Percentiles rank a stretch among this genome's conserved stretches.
phyloP scores from a whole-genome alignment of 2,888 invertebrate genomes.

The Macroteleia sp. region DNA sequence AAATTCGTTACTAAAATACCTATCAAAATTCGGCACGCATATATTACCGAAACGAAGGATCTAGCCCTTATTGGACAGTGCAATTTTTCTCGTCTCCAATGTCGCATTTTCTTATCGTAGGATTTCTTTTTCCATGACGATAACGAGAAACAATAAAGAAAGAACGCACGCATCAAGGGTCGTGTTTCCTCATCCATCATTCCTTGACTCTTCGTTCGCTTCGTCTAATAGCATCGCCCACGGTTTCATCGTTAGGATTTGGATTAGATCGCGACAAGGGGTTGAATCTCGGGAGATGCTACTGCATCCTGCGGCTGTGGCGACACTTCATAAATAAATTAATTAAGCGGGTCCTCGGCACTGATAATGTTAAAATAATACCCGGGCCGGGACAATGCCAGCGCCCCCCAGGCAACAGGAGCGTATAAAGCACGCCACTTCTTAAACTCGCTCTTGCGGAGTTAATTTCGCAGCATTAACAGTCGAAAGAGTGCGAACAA shows the following conservation, averaged over 20 bases:
- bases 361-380: slow-evolving; percentile 82
- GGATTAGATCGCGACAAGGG: slow-evolving; percentile 66
- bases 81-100: slow-evolving; percentile 13
- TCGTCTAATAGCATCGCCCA: slow-evolving; percentile 39
- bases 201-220: slow-evolving; percentile 58
- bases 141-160: slow-evolving; percentile 76
- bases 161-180: slow-evolving; percentile 76
- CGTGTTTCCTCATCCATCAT: slow-evolving; percentile 64
- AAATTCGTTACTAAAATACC: too few species aligned
- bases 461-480: slow-evolving; percentile 83
- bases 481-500: slow-evolving; percentile 83
- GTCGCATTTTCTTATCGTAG: slow-evolving; percentile 40
- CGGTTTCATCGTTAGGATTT: slow-evolving; percentile 33
- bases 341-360: slow-evolving; percentile 77
- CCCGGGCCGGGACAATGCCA: slow-evolving; percentile 72
- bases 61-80: too few species aligned
- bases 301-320: slow-evolving; percentile 53
- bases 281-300: slow-evolving; percentile 73
- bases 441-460: slow-evolving; percentile 80
- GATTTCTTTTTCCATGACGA: slow-evolving; percentile 67
- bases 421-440: slow-evolving; percentile 69
- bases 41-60: too few species aligned
- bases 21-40: too few species aligned
- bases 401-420: slow-evolving; percentile 57
- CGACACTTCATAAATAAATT: slow-evolving; percentile 81